phyloP scores from a whole-genome alignment of 2,113 vertebrate genomes.

The Carassius gibelio region DNA sequence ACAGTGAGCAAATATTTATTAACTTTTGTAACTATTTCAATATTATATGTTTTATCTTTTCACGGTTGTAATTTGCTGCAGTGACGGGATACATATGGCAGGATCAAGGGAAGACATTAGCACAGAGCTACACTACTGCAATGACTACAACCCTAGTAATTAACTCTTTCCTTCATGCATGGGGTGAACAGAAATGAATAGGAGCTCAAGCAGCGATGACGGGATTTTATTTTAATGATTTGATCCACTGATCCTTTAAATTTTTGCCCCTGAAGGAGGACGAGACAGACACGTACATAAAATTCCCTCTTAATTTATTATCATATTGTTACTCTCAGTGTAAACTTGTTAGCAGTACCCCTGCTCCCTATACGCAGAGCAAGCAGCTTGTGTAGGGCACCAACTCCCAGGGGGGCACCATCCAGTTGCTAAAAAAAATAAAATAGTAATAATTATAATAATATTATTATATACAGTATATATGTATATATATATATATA shows the following conservation, averaged over 20 bases:
- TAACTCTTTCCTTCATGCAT: slow-evolving; percentile 78
- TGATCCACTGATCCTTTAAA: slow-evolving; percentile 83
- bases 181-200: slow-evolving; percentile 46
- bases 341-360: slow-evolving; percentile 37
- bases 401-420: too few relatives aligned
- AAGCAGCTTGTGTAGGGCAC: too few relatives aligned
- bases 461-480: too few relatives aligned
- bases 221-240: slow-evolving; percentile 78
- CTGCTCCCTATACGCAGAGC: too few relatives aligned
- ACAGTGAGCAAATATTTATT: slow-evolving; percentile 18
- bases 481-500: too few relatives aligned
- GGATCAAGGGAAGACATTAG: slow-evolving; percentile 49
- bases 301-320: slow-evolving; percentile 70
- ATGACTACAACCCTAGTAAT: slow-evolving; percentile 69
- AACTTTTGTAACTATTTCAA: too few relatives aligned
- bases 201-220: slow-evolving; percentile 51
- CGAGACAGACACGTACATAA: slow-evolving; percentile 66
- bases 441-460: too few relatives aligned
- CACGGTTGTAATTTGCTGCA: slow-evolving; percentile 22
- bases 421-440: too few relatives aligned
- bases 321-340: slow-evolving; percentile 62
- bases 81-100: slow-evolving; percentile 24
- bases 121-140: slow-evolving; percentile 57
- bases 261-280: slow-evolving; percentile 73
- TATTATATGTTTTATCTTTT: slow-evolving; percentile 37